phyloP scores from a whole-genome alignment of 2,113 vertebrate species.

The Hippopotamus amphibius region DNA sequence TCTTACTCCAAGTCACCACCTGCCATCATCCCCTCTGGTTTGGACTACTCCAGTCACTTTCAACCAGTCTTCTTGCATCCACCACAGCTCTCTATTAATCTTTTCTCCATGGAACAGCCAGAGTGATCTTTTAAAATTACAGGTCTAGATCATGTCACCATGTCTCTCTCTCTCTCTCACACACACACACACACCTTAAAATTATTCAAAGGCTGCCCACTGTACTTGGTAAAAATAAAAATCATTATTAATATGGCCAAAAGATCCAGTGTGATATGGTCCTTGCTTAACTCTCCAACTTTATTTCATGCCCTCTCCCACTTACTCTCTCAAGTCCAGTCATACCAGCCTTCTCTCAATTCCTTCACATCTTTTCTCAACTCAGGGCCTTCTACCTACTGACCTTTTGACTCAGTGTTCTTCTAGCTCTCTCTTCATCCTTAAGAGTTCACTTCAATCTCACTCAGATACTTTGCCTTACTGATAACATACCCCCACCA shows the following conservation, averaged over 20 bases:
- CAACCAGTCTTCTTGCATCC: neutral
- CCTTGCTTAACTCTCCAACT: neutral
- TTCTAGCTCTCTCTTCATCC: neutral
- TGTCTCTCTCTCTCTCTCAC: neutral
- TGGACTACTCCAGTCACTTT: neutral
- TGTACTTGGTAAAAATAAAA: conserved; percentile 16
- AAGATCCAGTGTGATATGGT: neutral
- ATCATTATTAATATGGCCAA: neutral
- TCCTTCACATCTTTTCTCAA: neutral
- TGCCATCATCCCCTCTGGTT: neutral
- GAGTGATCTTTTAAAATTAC: conserved; percentile 12
- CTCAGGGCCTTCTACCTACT: neutral
- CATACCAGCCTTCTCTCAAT: neutral
- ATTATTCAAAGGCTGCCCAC: neutral
- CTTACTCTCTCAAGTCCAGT: neutral
- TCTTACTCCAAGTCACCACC: neutral
- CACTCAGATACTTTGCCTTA: neutral
- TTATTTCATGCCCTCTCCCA: neutral
- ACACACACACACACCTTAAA: neutral
- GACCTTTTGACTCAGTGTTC: neutral
- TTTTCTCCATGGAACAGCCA: neutral
- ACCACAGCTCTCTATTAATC: neutral
- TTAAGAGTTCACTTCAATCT: neutral
- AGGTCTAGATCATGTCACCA: neutral
- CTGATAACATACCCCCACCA: neutral